Evolutionary conservation across 2,797 vertebrate genomes (phyloP).

Genomic region (Scarus forsteni): DNA sequence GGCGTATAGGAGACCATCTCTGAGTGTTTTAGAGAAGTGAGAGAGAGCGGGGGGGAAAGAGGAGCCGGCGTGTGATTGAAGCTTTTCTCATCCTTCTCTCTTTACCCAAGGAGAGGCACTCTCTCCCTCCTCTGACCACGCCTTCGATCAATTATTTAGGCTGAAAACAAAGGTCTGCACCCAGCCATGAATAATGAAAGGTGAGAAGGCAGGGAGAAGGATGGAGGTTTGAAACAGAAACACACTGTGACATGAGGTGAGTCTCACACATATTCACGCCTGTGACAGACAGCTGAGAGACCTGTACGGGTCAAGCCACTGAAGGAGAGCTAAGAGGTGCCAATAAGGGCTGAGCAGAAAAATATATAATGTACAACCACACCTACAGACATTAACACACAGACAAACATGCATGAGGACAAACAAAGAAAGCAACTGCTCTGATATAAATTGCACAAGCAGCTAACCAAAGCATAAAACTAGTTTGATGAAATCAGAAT

Average conservation of each 20-base stretch:
- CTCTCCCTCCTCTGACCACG: conserved; percentile 58
- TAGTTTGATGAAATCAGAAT: too few species aligned
- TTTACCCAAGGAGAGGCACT: conserved; percentile 46
- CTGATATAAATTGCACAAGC: background rate
- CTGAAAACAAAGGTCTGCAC: conserved; percentile 80
- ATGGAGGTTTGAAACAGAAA: conserved; percentile 67
- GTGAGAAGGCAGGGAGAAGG: conserved; percentile 66
- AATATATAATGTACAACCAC: conserved; percentile 2
- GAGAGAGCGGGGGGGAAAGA: conserved; percentile 29
- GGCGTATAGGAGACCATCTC: conserved; percentile 10
- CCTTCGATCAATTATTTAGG: conserved; percentile 81
- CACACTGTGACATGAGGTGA: conserved; percentile 58
- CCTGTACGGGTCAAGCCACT: conserved; percentile 46
- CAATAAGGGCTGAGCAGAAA: conserved; percentile 17
- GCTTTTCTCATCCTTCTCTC: conserved; percentile 56
- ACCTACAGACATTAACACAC: conserved; percentile 4
- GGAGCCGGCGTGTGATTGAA: conserved; percentile 13
- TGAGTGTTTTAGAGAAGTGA: conserved; percentile 38
- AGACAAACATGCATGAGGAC: conserved; percentile 13
- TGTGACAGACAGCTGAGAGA: conserved; percentile 62
- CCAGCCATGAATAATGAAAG: conserved; percentile 79
- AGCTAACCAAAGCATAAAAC: too few species aligned
- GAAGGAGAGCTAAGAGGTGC: conserved; percentile 58
- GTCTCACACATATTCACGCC: conserved; percentile 49
- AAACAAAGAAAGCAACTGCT: conserved; percentile 8